Evolutionary conservation across 2,113 vertebrate genomes (phyloP).

Genomic region (Montifringilla adamsi): DNA sequence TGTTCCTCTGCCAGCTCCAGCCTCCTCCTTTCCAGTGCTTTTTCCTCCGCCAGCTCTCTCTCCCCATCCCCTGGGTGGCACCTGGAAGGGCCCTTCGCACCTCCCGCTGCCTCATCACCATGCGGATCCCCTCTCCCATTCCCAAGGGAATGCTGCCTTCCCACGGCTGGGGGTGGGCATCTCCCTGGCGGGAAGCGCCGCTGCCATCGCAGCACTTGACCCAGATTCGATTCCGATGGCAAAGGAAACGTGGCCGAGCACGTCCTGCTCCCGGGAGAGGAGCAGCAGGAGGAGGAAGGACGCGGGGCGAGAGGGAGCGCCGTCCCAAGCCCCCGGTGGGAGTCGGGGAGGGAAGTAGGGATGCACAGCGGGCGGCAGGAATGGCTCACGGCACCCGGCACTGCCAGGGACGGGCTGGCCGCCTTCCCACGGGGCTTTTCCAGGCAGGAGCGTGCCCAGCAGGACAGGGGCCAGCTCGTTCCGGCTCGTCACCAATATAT

Average conservation of each 20-base stretch:
- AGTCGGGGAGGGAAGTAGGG: neutral
- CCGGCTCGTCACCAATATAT: neutral
- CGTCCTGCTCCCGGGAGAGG: neutral
- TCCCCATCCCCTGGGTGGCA: neutral
- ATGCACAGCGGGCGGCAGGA: neutral
- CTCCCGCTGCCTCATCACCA: accelerated
- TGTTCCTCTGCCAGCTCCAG: constrained; percentile 3
- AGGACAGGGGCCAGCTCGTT: constrained; percentile 21
- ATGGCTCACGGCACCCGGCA: neutral
- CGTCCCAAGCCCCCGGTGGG: neutral
- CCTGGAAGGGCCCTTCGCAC: neutral
- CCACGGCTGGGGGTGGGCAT: neutral
- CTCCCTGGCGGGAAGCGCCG: neutral
- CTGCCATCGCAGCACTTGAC: neutral
- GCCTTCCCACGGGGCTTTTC: neutral
- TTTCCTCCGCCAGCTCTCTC: neutral
- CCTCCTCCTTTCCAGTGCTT: neutral
- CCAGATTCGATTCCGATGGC: neutral
- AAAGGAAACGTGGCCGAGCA: neutral
- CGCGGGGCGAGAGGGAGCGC: neutral
- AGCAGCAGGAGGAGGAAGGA: neutral
- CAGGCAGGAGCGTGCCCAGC: constrained; percentile 21
- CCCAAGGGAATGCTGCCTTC: neutral
- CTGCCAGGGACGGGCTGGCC: neutral
- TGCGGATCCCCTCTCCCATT: neutral